phyloP scores from a whole-genome alignment of 1,140 invertebrate species.

The Scaptomyza pallida region DNA sequence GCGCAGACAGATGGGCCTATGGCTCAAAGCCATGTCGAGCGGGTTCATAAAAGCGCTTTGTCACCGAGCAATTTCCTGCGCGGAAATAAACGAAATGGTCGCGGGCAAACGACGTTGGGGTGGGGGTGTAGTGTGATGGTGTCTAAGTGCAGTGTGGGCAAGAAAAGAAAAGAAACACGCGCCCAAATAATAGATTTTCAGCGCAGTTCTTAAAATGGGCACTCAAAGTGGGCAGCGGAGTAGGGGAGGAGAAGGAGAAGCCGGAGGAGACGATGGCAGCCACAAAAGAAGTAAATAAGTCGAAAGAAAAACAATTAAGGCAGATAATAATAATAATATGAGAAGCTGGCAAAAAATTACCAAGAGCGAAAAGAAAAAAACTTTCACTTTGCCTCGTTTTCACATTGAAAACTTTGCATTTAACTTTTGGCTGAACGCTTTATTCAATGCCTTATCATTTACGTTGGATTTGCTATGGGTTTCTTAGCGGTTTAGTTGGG shows the following conservation, averaged over 20 bases:
- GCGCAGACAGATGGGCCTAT: constrained; percentile 46
- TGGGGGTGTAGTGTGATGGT: background rate
- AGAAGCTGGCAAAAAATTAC: constrained; percentile 49
- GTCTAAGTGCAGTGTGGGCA: constrained; percentile 3
- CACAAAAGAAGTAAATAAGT: constrained; percentile 64
- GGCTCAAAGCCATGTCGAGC: constrained; percentile 43
- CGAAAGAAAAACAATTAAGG: constrained; percentile 78
- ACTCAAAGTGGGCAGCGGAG: constrained; percentile 15
- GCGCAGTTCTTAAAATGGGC: constrained; percentile 67
- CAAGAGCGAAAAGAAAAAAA: constrained; percentile 39
- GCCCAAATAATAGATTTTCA: constrained; percentile 74
- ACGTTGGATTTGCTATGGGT: constrained; percentile 20
- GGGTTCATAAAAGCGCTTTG: constrained; percentile 77
- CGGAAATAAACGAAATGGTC: constrained; percentile 68
- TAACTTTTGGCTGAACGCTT: constrained; percentile 58
- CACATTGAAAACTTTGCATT: constrained; percentile 79
- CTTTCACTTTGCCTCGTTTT: constrained; percentile 77
- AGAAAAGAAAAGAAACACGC: constrained; percentile 13
- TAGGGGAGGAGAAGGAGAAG: background rate
- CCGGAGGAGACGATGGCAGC: background rate
- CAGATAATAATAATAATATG: constrained; percentile 81
- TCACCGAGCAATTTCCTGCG: constrained; percentile 69
- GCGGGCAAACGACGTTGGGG: background rate
- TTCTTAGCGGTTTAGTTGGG: background rate
- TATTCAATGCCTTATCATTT: constrained; percentile 55